A percentile compares a stretch with the other conserved stretches of the same genome.
Conservation (phyloP, 1,140 invertebrate genomes). For the Apis dorsata region DNA sequence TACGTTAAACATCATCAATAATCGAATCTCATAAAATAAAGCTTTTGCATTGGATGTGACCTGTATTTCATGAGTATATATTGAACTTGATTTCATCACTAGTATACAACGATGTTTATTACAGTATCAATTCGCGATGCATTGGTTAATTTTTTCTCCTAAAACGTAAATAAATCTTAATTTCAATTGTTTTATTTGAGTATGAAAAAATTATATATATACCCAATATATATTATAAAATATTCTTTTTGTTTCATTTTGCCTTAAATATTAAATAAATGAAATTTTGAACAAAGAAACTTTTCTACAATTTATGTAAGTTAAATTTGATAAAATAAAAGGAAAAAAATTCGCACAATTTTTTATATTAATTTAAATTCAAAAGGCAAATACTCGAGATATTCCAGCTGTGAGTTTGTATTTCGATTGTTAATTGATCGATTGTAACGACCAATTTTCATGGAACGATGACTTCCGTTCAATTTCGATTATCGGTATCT, state of each 20-base stretch:
- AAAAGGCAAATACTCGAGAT: background rate
- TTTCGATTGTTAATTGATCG: background rate
- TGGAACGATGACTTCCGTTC: background rate
- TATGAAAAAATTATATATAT: background rate
- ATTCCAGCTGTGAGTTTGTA: background rate
- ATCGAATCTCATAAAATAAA: too few species aligned
- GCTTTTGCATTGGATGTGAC: too few species aligned
- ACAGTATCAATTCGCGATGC: background rate
- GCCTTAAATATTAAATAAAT: too few species aligned
- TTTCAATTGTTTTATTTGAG: background rate
- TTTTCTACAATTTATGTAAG: too few species aligned
- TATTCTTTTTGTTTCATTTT: too few species aligned
- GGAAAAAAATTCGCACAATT: background rate
- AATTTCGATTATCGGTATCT: constrained; percentile 3
- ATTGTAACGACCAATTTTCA: background rate
- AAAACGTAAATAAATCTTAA: background rate
- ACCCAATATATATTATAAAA: too few species aligned
- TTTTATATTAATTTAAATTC: background rate
- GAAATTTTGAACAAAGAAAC: too few species aligned
- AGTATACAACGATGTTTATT: background rate
- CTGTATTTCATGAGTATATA: background rate
- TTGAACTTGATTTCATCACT: too few species aligned
- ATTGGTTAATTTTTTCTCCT: background rate
- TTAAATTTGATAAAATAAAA: background rate
- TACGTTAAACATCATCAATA: too few species aligned